Conservation (phyloP, 2,113 vertebrate species). For the Todiramphus saurophagus region DNA sequence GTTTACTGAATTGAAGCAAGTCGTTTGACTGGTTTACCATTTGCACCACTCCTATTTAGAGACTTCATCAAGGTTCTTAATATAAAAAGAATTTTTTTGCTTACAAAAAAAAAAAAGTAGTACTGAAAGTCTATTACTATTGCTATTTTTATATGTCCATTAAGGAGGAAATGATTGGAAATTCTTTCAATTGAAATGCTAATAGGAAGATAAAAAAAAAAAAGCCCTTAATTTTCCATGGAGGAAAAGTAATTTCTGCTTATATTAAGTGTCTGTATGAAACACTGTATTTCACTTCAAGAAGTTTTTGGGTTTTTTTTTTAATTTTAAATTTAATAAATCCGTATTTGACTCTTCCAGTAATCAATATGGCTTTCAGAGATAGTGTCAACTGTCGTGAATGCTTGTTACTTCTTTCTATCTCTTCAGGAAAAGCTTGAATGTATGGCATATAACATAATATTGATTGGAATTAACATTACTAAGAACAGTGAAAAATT, state of each 20-base stretch:
- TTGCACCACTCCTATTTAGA: neutral
- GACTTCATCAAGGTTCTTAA: neutral
- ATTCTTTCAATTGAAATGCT: constrained; percentile 59
- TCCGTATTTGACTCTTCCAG: neutral
- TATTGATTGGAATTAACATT: neutral
- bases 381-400: constrained; percentile 3
- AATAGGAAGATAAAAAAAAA: neutral
- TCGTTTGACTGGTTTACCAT: neutral
- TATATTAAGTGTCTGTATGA: constrained; percentile 14
- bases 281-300: constrained; percentile 20
- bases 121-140: constrained; percentile 32
- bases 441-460: neutral
- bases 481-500: constrained; percentile 3
- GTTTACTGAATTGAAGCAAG: neutral
- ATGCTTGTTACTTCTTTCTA: neutral
- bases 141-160: constrained; percentile 46
- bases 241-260: constrained; percentile 57
- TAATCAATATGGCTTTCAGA: constrained; percentile 38
- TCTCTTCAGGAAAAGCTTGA: neutral
- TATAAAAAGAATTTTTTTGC: neutral
- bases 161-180: constrained; percentile 52
- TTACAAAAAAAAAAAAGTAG: neutral
- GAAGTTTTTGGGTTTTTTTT: neutral
- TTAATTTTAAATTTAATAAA: constrained; percentile 1
- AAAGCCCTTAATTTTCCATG: constrained; percentile 21